Percentiles rank a stretch among this genome's conserved stretches.
Conservation (phyloP, 2,797 vertebrate species). For the Vultur gryphus region DNA sequence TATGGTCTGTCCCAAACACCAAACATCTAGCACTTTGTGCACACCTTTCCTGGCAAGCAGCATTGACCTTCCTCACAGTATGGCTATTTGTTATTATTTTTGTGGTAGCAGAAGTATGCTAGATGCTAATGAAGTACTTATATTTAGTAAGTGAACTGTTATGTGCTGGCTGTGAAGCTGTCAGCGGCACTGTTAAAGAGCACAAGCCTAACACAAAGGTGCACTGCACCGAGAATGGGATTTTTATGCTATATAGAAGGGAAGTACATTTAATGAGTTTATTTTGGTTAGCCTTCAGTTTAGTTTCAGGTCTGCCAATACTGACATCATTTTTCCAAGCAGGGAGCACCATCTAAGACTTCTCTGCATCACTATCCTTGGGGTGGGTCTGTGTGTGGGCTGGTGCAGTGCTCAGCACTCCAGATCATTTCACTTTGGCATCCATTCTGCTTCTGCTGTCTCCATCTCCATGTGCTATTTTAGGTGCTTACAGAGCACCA, state of each 20-base stretch:
- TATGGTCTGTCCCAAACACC: not conserved
- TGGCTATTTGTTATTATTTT: constrained; percentile 46
- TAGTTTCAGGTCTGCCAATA: constrained; percentile 17
- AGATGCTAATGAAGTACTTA: constrained; percentile 39
- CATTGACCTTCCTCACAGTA: not conserved
- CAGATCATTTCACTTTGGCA: constrained; percentile 64
- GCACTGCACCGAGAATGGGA: not conserved
- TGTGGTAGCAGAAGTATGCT: constrained; percentile 24
- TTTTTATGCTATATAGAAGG: not conserved
- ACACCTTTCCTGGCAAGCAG: constrained; percentile 40
- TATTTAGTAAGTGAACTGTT: constrained; percentile 45
- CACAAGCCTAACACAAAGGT: constrained; percentile 23
- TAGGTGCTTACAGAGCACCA: constrained; percentile 43
- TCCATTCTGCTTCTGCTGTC: constrained; percentile 52
- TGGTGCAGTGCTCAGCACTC: constrained; percentile 57
- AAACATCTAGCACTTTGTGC: not conserved
- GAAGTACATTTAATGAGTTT: constrained; percentile 43
- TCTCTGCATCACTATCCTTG: constrained; percentile 42
- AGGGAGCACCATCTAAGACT: constrained; percentile 56
- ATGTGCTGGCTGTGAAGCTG: not conserved
- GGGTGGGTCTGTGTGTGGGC: constrained; percentile 56
- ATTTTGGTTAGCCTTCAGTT: constrained; percentile 49
- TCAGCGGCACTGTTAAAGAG: not conserved
- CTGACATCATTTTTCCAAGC: constrained; percentile 60
- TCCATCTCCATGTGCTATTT: constrained; percentile 61